Evolutionary conservation across 2,888 invertebrate species (phyloP).

Genomic region (Philereme vetulata): DNA sequence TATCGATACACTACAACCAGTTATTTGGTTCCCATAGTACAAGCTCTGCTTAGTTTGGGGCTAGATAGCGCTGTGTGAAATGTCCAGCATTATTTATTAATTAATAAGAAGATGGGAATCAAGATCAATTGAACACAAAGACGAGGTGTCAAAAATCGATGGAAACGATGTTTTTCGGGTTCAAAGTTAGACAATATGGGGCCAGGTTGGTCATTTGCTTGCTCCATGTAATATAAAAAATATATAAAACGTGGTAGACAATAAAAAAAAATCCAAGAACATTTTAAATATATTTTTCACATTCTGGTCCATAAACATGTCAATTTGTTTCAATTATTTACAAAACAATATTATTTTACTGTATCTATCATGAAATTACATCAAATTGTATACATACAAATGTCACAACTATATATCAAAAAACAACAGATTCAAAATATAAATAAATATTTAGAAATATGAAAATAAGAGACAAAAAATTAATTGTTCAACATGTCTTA

Average conservation of each 20-base stretch:
- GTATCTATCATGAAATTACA: slow-evolving; percentile 9
- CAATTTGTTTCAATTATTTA: slow-evolving; percentile 20
- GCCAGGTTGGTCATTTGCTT: too few species aligned
- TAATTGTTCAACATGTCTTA: slow-evolving; percentile 1
- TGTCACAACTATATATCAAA: slow-evolving; percentile 13
- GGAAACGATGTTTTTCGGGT: too few species aligned
- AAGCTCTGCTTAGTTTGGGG: too few species aligned
- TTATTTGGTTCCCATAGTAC: too few species aligned
- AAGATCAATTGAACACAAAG: too few species aligned
- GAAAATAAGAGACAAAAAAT: slow-evolving; percentile 4
- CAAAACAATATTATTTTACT: slow-evolving; percentile 14
- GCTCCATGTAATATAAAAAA: slow-evolving; percentile 9
- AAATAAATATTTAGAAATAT: slow-evolving; percentile 21
- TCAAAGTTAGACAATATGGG: too few species aligned
- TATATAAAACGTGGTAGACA: slow-evolving; percentile 5
- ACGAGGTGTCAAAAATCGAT: too few species aligned
- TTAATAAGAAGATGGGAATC: too few species aligned
- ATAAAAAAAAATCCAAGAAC: slow-evolving; percentile 16
- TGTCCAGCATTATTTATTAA: too few species aligned
- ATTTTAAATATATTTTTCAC: slow-evolving; percentile 23
- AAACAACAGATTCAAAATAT: slow-evolving; percentile 15
- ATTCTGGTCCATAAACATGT: slow-evolving; percentile 17
- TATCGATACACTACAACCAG: too few species aligned
- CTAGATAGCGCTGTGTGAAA: too few species aligned
- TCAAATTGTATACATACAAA: slow-evolving; percentile 17